A percentile compares a stretch with the other conserved stretches of the same genome.
Conservation (phyloP, 2,888 invertebrate species). For the Liopterus haemorrhoidalis region DNA sequence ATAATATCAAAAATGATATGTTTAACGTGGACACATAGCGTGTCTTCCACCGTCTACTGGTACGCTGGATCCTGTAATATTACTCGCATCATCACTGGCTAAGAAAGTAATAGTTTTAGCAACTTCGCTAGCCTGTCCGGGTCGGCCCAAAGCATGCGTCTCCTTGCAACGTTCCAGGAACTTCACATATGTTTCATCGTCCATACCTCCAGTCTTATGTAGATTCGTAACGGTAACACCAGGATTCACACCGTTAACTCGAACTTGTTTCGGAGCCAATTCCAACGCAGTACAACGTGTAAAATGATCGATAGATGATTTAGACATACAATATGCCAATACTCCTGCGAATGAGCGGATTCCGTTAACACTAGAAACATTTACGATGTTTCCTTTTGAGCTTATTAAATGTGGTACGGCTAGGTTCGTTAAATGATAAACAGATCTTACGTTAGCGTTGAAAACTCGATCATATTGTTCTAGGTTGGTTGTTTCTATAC, state of each 20-base stretch:
- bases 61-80: constrained; percentile 82
- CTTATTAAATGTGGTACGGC: constrained; percentile 80
- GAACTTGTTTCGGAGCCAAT: constrained; percentile 70
- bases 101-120: constrained; percentile 87
- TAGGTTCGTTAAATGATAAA: constrained; percentile 77
- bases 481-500: constrained; percentile 77
- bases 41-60: constrained; percentile 94
- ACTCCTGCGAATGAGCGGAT: constrained; percentile 85
- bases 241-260: constrained; percentile 90
- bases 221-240: constrained; percentile 87
- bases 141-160: constrained; percentile 88
- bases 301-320: constrained; percentile 90
- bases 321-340: constrained; percentile 87
- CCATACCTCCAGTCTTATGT: constrained; percentile 81
- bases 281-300: constrained; percentile 89
- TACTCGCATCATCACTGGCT: constrained; percentile 81
- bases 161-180: constrained; percentile 79
- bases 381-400: constrained; percentile 86
- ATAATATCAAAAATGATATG: constrained; percentile 11
- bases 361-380: constrained; percentile 92
- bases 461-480: constrained; percentile 86
- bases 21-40: constrained; percentile 85
- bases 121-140: constrained; percentile 79
- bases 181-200: constrained; percentile 69
- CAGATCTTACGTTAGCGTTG: constrained; percentile 79